Percentiles rank a stretch among this genome's conserved stretches.
Conservation (phyloP, 2,113 vertebrate genomes). For the Xenus cinereus region DNA sequence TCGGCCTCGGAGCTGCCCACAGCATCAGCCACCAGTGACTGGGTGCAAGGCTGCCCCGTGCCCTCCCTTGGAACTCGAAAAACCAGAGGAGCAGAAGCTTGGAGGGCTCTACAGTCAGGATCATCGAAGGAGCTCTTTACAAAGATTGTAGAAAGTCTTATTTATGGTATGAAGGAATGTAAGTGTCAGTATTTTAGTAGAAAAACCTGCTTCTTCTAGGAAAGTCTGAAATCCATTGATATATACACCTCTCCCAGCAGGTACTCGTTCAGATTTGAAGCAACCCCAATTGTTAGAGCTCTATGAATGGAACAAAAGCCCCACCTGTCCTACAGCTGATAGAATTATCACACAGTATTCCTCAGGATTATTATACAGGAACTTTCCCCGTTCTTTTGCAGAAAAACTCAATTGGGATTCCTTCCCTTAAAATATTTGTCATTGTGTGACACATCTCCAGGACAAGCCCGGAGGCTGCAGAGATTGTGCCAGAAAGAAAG, state of each 20-base stretch:
- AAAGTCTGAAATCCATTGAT: background rate
- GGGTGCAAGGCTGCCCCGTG: background rate
- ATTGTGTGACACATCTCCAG: background rate
- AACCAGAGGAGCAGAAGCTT: background rate
- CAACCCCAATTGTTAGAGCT: background rate
- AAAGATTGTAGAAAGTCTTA: background rate
- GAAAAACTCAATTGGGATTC: background rate
- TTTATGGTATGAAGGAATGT: background rate
- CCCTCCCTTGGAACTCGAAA: background rate
- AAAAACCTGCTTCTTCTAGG: background rate
- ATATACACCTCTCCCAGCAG: background rate
- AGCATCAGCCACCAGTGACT: background rate
- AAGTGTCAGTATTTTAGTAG: background rate
- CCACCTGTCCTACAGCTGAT: background rate
- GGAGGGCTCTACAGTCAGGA: background rate
- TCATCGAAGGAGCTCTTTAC: background rate
- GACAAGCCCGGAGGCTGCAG: background rate
- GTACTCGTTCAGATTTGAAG: background rate
- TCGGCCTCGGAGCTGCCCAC: background rate
- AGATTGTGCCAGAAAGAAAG: background rate
- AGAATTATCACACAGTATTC: background rate
- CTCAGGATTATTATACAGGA: background rate
- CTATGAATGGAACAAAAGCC: background rate
- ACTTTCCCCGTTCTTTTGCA: background rate
- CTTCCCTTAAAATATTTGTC: background rate